Base-by-base conservation (phyloP, 2,113 vertebrate genomes). In the Erythrocercus mccallii region DNA sequence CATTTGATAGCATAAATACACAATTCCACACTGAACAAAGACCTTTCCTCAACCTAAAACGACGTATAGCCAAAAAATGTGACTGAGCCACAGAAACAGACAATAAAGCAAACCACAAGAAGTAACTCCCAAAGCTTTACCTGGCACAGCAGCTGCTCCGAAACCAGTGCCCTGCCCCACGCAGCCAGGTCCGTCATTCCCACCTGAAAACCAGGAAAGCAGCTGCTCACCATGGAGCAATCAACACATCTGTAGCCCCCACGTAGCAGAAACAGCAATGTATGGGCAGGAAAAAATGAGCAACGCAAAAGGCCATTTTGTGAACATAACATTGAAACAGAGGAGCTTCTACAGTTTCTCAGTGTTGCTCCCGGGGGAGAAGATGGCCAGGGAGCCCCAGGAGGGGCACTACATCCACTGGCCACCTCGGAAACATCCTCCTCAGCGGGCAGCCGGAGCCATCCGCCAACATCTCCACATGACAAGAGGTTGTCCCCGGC, bases 321-420 rank as follows among this genome's bases (percentile, higher is more conserved):
- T 11, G 30, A 80, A 53, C 45, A 15, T 69, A n/a, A 15, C 16
- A 23, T 0, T 2, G 17, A 21, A 64, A 31, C 7, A 30, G 38
- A 74, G 64, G 16, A 60, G 73, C 65, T 81, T 25, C 72, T 5
- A 25, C 27, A 50, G 76, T 20, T 44, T 62, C 74, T 45, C 30
- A 13, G 15, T 5, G 33, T 24, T 0, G 0, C 40, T 68, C 12
- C 37, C 0, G 0, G n/a, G 8, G 11, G 10, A 11, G 27, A 1
- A 0, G 73, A 13, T 0, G 0, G 24, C 45, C 24, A 37, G 44
- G 58, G 35, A 87, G 45, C 27, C 42, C 73, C 1, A 0, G 6
- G 13, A 80, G 35, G 0, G 4, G n/a, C 57, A 9, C 44, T 11
- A 12, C 48, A 40, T 23, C 57, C 19, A 2, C 53, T 31, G 5